These are phyloP conservation scores for Monoplex corrugatus DNA, from an alignment of 2,888 invertebrate species.

Conservation along the genomic window DNA sequence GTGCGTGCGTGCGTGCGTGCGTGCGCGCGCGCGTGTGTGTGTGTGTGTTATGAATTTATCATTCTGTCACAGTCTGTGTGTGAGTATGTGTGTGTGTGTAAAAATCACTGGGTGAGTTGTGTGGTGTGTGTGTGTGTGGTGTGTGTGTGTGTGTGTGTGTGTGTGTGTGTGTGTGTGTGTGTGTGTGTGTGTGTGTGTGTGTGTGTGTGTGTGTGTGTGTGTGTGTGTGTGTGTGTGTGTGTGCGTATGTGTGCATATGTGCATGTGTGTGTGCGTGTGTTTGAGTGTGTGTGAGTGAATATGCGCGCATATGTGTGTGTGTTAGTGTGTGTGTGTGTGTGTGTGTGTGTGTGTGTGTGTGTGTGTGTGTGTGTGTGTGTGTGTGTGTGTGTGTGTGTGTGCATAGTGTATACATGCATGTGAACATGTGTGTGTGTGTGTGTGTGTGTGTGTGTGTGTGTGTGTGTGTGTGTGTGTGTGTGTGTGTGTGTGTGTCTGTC, in stretches of 20 bases:
- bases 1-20: neutral
- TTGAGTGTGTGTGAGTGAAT: neutral
- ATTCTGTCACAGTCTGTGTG: no score
- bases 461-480: neutral
- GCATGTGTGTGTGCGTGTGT: neutral
- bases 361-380: neutral
- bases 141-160: neutral
- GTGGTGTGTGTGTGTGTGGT: no score
- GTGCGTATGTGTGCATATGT: neutral
- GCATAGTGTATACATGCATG: neutral
- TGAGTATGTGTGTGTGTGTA: neutral
- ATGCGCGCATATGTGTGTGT: neutral
- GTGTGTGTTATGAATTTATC: no score
- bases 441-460: neutral
- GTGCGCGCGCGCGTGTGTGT: no score
- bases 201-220: neutral
- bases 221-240: neutral
- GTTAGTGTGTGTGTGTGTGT: neutral
- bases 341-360: neutral
- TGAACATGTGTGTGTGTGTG: neutral
- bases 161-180: no score
- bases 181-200: no score
- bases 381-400: conserved; percentile 2
- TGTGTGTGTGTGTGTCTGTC: conserved; percentile 5
- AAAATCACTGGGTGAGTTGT: neutral